These are phyloP conservation scores for Epiblema foenella DNA, from an alignment of 2,888 invertebrate species.

Conservation along the genomic window DNA sequence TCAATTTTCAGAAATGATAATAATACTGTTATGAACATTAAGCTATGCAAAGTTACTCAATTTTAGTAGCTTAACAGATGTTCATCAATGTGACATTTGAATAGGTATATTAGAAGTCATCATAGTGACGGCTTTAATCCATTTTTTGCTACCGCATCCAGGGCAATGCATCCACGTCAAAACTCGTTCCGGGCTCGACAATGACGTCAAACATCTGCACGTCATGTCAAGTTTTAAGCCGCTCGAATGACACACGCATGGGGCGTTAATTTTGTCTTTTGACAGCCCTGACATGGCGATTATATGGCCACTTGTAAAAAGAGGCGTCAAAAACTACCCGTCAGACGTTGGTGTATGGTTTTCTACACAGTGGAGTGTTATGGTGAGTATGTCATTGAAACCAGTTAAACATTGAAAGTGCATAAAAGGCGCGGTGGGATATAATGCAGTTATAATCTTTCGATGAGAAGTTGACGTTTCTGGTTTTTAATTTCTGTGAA, in stretches of 20 bases:
- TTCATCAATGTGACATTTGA: not conserved
- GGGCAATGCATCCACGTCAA: not conserved
- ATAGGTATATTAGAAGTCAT: not conserved
- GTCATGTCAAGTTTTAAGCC: slow-evolving; percentile 20
- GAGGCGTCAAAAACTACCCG: not conserved
- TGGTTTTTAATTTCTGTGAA: no score
- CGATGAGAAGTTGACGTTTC: no score
- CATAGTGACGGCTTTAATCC: not conserved
- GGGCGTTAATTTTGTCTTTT: not conserved
- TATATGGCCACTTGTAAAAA: not conserved
- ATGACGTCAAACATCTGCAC: slow-evolving; percentile 27
- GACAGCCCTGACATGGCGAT: slow-evolving; percentile 4
- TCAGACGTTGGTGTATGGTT: not conserved
- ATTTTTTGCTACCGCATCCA: not conserved
- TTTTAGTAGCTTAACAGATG: not conserved
- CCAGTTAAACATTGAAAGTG: no score
- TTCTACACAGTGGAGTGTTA: no score
- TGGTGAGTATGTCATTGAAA: no score
- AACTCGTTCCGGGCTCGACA: not conserved
- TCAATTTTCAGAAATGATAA: no score
- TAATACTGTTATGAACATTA: no score
- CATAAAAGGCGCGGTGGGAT: no score
- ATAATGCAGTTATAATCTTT: no score
- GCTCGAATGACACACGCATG: slow-evolving; percentile 6
- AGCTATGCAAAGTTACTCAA: not conserved